Evolutionary conservation across 2,113 vertebrate genomes (phyloP).

Genomic region (Neogale vison): DNA sequence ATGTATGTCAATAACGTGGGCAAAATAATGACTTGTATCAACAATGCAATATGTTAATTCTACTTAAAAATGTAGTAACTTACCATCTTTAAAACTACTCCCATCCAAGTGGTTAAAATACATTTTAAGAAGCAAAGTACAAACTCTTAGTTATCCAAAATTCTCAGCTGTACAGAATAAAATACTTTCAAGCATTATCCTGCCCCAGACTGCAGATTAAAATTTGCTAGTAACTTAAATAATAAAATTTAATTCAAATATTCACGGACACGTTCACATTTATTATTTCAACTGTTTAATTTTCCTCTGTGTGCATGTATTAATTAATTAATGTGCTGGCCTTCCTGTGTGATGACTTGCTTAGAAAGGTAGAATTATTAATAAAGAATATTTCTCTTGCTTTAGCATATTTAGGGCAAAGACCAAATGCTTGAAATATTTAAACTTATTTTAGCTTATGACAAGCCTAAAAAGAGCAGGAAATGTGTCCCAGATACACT

Average conservation of each 20-base stretch:
- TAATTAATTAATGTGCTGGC: conserved; percentile 75
- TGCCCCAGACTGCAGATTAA: conserved; percentile 46
- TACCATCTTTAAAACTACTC: background rate
- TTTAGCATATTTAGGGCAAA: conserved; percentile 67
- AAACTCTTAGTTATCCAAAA: background rate
- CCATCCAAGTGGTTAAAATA: background rate
- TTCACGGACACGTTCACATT: conserved; percentile 68
- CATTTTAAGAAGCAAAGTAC: conserved; percentile 3
- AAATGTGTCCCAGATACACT: conserved; percentile 60
- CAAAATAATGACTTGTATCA: background rate
- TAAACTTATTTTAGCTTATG: conserved; percentile 52
- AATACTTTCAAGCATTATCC: conserved; percentile 26
- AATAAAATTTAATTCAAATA: conserved; percentile 73
- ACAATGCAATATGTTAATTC: background rate
- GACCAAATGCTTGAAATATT: conserved; percentile 57
- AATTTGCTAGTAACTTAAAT: conserved; percentile 61
- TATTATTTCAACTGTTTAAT: conserved; percentile 77
- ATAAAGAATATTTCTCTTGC: conserved; percentile 64
- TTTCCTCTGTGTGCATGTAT: conserved; percentile 68
- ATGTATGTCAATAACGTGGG: background rate
- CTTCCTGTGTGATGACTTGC: conserved; percentile 62
- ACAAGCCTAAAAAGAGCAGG: conserved; percentile 37
- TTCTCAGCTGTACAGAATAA: conserved; percentile 31
- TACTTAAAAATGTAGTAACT: background rate
- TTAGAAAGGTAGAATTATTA: conserved; percentile 70